These are phyloP conservation scores for Galeopterus variegatus DNA, from an alignment of 2,113 vertebrate species.

Conservation along the genomic window DNA sequence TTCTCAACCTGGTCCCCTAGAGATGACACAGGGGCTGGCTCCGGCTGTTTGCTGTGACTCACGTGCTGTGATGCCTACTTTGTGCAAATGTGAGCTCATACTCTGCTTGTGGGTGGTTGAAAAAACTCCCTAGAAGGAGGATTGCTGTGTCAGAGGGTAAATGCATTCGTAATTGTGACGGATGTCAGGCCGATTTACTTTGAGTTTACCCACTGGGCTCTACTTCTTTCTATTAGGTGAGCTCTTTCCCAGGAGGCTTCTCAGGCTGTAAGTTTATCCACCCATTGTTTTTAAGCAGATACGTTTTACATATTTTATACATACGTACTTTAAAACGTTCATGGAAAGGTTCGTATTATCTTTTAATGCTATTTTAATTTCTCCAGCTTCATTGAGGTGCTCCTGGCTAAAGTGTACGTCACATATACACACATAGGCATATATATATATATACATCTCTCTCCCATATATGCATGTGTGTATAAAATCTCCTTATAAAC, in stretches of 20 bases:
- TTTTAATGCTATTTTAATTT: no score
- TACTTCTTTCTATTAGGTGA: not conserved
- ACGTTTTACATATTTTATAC: not conserved
- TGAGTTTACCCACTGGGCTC: not conserved
- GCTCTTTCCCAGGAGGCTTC: not conserved
- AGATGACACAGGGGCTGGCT: not conserved
- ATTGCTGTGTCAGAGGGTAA: no score
- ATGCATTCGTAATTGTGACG: not conserved
- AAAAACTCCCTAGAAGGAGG: not conserved
- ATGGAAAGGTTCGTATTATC: no score
- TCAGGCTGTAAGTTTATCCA: not conserved
- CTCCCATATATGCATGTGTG: not conserved
- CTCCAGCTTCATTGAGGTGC: no score
- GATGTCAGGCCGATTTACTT: not conserved
- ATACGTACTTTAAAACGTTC: no score
- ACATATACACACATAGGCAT: no score
- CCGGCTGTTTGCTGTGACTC: accelerated
- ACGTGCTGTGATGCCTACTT: not conserved
- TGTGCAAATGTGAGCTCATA: no score
- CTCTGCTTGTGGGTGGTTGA: not conserved
- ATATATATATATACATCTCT: accelerated
- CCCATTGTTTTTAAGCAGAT: not conserved
- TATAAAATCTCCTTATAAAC: not conserved
- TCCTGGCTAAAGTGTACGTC: no score
- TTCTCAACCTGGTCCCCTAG: accelerated